These are phyloP conservation scores for Quadriops clusia DNA, from an alignment of 2,888 invertebrate genomes.

Conservation along the genomic window DNA sequence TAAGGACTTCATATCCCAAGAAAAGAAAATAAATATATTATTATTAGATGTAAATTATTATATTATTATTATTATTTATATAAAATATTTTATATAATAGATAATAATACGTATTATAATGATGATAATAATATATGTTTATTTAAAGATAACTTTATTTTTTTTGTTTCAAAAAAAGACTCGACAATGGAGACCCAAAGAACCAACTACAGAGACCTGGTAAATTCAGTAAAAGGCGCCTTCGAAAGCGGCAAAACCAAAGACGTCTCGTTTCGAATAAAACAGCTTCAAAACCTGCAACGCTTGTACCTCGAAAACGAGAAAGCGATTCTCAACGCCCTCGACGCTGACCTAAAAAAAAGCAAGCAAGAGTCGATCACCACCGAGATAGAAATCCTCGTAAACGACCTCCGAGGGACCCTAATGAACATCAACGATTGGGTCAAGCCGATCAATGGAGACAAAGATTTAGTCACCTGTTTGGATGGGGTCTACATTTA, in stretches of 20 bases:
- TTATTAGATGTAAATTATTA: too few species aligned
- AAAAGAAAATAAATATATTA: too few species aligned
- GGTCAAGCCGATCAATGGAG: constrained; percentile 60
- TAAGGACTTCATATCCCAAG: too few species aligned
- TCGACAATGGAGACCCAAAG: too few species aligned
- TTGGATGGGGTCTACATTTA: constrained; percentile 62
- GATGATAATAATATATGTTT: too few species aligned
- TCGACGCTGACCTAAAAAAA: constrained; percentile 58
- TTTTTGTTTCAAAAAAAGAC: too few species aligned
- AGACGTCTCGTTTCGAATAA: constrained; percentile 64
- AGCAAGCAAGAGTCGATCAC: constrained; percentile 66
- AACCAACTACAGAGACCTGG: too few species aligned
- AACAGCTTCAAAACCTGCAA: constrained; percentile 63
- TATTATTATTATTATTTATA: too few species aligned
- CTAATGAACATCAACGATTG: constrained; percentile 65
- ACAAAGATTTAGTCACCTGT: constrained; percentile 58
- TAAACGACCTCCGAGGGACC: constrained; percentile 52
- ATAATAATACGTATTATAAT: too few species aligned
- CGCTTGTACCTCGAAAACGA: constrained; percentile 72
- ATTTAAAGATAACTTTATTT: too few species aligned
- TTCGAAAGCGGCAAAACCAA: constrained; percentile 71
- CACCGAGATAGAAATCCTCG: constrained; percentile 59
- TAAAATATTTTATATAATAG: too few species aligned
- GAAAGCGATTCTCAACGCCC: constrained; percentile 45
- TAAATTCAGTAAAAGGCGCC: too few species aligned